Percentiles rank a stretch among this genome's conserved stretches.
These are phyloP conservation scores for Anabacerthia variegaticeps DNA, from an alignment of 2,797 vertebrate genomes.

Conservation along the genomic window DNA sequence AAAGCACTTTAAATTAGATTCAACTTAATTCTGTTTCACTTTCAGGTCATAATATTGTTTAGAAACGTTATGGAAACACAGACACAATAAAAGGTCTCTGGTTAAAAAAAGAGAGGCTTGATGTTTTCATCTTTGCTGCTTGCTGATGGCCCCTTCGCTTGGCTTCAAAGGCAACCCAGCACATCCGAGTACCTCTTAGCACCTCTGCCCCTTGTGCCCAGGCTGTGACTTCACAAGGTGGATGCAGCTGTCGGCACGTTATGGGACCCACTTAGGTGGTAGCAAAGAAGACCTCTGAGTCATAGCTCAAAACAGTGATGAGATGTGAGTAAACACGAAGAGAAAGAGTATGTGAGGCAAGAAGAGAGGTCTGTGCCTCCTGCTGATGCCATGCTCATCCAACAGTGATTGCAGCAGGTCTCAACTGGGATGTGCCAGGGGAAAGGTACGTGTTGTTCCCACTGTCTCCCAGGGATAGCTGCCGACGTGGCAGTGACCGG, in stretches of 20 bases:
- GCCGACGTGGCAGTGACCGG: fast-evolving
- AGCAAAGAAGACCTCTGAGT: background rate
- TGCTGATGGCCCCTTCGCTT: fast-evolving
- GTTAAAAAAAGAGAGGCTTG: background rate
- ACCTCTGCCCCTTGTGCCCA: background rate
- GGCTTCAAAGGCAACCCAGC: background rate
- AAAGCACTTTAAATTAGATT: conserved; percentile 56
- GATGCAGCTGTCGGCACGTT: background rate
- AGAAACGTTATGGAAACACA: conserved; percentile 13
- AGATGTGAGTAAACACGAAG: background rate
- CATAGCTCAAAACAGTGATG: fast-evolving
- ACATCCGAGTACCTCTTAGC: background rate
- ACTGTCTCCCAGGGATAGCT: background rate
- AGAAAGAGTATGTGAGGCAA: background rate
- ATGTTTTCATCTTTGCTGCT: background rate
- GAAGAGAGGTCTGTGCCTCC: background rate
- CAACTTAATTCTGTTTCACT: conserved; percentile 37
- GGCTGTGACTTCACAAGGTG: background rate
- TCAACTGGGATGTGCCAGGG: background rate
- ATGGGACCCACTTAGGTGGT: background rate
- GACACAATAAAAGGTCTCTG: background rate
- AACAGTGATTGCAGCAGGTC: background rate
- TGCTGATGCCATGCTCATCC: fast-evolving
- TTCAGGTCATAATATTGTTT: conserved; percentile 29
- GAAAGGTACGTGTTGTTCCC: background rate